phyloP scores from a whole-genome alignment of 1,140 invertebrate species.

The Calephelis virginiensis region DNA sequence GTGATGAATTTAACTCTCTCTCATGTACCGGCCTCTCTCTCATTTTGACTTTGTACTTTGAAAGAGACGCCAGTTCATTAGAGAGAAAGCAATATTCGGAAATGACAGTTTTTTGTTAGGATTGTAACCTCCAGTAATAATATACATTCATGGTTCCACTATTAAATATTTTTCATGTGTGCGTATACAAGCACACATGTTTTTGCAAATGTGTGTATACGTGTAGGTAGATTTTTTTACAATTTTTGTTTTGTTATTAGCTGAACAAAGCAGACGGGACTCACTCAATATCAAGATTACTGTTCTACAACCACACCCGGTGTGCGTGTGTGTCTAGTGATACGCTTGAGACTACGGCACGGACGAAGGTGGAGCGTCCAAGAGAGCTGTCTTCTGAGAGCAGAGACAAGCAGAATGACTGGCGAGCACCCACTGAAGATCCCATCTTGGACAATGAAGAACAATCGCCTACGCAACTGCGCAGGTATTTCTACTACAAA shows the following conservation, averaged over 20 bases:
- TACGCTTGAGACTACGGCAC: constrained; percentile 44
- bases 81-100: no score
- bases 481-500: constrained; percentile 39
- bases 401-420: constrained; percentile 42
- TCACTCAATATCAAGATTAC: constrained; percentile 81
- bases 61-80: no score
- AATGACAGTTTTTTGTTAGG: no score
- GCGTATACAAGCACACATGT: no score
- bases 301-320: constrained; percentile 87
- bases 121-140: no score
- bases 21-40: no score
- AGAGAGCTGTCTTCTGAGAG: constrained; percentile 10
- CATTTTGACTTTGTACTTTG: no score
- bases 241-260: constrained; percentile 62
- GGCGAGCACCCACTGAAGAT: constrained; percentile 49
- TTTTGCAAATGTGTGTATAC: no score
- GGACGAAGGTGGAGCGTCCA: constrained; percentile 35
- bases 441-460: constrained; percentile 42
- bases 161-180: no score
- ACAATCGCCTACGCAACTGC: constrained; percentile 51
- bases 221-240: no score
- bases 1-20: no score
- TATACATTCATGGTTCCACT: no score
- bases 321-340: constrained; percentile 82
- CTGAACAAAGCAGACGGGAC: constrained; percentile 76